Base-by-base conservation (phyloP, 2,113 vertebrate species). In the Pygoscelis adeliae region DNA sequence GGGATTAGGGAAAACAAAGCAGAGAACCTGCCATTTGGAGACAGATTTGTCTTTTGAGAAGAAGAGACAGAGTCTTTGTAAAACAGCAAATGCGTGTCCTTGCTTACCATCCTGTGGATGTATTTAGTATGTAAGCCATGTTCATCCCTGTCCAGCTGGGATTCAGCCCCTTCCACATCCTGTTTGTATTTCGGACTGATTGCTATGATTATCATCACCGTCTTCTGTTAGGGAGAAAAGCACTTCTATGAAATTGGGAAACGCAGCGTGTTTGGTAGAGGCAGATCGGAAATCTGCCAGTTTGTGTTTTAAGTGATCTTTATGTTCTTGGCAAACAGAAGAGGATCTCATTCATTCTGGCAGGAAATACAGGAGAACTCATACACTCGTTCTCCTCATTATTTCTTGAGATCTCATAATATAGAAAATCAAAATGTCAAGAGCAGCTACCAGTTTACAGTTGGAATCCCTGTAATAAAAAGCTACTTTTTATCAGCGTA, bases 81-180 rank as follows among this genome's bases (percentile, higher is more conserved):
- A 87, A 95, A 87, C 63, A 63, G 82, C 77, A 95, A 96, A 93
- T 65, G 81, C 91, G 69, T n/a, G 90, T 94, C 88, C 88, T 95
- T 44, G 62, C 98, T 98, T 96, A 99, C 99, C 99, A 99, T 99
- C 69, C 98, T 99, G 98, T 99, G 98, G 44, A 99, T 99, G 97
- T 99, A 99, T 95, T 99, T 99, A 67, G 99, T 99, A 98, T 99
- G 99, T 97, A 99, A 98, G 81, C 99, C 99, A 1, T 99, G 99
- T 88, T 99, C 99, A 67, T 99, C 98, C 40, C 96, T 98, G 78
- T 98, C 98, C 97, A 98, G 98, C 97, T 98, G 99, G 26, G 98
- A 98, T 89, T 99, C 98, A 14, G 98, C 97, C 73, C 99, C 99
- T 97, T 99, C 99, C 94, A 99, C 98, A 87, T 99, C 99, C 93